Evolutionary conservation across 2,888 invertebrate species (phyloP), one percentile per base, ranked within the genome.

Genomic region (Cataglyphis albicans): DNA sequence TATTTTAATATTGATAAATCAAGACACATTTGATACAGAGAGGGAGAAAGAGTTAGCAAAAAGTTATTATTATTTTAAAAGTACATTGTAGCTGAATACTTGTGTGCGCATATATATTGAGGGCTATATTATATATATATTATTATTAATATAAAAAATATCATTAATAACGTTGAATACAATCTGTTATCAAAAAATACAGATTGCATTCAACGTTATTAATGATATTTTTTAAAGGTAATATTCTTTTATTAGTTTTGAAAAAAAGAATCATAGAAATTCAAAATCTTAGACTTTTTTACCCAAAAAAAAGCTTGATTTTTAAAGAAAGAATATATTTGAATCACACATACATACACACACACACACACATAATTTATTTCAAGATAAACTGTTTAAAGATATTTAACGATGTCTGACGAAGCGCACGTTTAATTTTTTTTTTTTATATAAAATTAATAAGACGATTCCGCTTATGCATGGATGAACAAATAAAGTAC

Each of bases 401-500:
- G 5, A 38, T 10, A 48, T 25, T 44, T 44, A 25, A 25, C 12
- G 38, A 35, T 10, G 4, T 21, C n/a, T 25, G 29, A n/a, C 9
- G 12, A 38, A 48, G 4, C 18, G n/a, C 3, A 7, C 0, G 3
- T 29, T 29, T 6, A 21, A 21, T 59, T 44, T 41, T 41, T 38
- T 38, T 59, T 25, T 25, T 25, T 25, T 1, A 2, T 44, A 21
- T 21, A 41, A 68, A 32, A 78, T 78, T 7, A 70, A 15, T 68
- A 41, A 21, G 21, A 68, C 32, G 32, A 68, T 76, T 41, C 12
- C 21, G 21, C 41, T 21, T 0, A 10, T 25, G 38, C 32, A 2
- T 32, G 68, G 44, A 52, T 32, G 59, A 78, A 41, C 52, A 35
- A 82, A 81, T 63, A 44, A 57, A 67, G 57, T 12, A 32, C 44